A percentile compares a stretch with the other conserved stretches of the same genome.
These are phyloP conservation scores for Poeciliopsis turrubarensis DNA, from an alignment of 2,113 vertebrate species.

Conservation along the genomic window DNA sequence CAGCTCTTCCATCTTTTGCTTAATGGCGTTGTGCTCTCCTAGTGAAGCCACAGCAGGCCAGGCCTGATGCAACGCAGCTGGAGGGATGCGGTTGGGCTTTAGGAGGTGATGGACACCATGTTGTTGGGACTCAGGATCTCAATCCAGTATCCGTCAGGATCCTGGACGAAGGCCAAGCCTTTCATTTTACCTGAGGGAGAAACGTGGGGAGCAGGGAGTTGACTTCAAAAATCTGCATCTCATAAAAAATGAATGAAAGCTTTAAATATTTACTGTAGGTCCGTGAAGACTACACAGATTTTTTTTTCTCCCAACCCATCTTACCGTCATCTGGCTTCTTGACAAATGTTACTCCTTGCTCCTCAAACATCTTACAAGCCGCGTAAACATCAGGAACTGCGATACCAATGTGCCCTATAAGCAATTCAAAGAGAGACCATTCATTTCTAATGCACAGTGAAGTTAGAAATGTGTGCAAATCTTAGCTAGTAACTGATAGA, in stretches of 20 bases:
- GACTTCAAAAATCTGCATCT: background rate
- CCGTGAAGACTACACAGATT: background rate
- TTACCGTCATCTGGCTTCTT: constrained; percentile 97
- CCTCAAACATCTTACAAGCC: constrained; percentile 94
- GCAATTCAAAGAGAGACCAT: background rate
- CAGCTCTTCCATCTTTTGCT: background rate
- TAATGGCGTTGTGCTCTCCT: constrained; percentile 20
- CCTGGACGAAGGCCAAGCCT: constrained; percentile 95
- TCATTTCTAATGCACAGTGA: background rate
- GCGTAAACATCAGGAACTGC: constrained; percentile 92
- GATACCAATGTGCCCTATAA: constrained; percentile 93
- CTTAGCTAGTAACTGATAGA: background rate
- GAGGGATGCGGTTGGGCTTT: constrained; percentile 25
- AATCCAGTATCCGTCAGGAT: constrained; percentile 99
- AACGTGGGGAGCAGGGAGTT: background rate
- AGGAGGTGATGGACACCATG: constrained; percentile 85
- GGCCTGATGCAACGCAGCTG: constrained; percentile 14
- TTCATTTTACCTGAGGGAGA: constrained; percentile 91
- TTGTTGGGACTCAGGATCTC: constrained; percentile 95
- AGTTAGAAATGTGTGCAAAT: background rate
- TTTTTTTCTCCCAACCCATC: constrained; percentile 12
- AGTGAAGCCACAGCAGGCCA: constrained; percentile 24
- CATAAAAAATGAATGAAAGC: background rate
- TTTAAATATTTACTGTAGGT: background rate
- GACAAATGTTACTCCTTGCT: constrained; percentile 93